Percentiles rank a stretch among this genome's conserved stretches.
These are phyloP conservation scores for Drosophila putrida DNA, from an alignment of 2,888 invertebrate species.

Conservation along the genomic window DNA sequence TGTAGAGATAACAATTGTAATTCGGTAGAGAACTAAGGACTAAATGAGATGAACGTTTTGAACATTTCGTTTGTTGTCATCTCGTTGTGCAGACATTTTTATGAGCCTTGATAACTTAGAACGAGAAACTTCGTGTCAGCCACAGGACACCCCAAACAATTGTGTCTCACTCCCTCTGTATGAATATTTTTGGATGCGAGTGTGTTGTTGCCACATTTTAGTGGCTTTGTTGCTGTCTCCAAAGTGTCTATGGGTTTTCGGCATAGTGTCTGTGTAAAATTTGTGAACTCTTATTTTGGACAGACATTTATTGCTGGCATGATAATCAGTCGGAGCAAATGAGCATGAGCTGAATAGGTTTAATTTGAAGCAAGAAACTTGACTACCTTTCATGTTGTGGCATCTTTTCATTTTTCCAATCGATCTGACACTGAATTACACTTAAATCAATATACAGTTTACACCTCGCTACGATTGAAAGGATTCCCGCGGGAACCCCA, in stretches of 20 bases:
- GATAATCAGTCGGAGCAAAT: slow-evolving; percentile 22
- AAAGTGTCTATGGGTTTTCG: slow-evolving; percentile 32
- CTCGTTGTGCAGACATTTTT: slow-evolving; percentile 70
- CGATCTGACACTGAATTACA: slow-evolving; percentile 45
- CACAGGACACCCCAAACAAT: slow-evolving; percentile 21
- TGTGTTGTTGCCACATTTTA: slow-evolving; percentile 55
- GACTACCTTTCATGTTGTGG: slow-evolving; percentile 15
- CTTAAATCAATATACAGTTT: slow-evolving; percentile 48
- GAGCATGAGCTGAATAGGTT: slow-evolving; percentile 1
- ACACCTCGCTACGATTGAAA: slow-evolving; percentile 21
- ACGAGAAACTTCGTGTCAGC: slow-evolving; percentile 46
- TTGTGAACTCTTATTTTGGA: slow-evolving; percentile 30
- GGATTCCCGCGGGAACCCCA: not conserved
- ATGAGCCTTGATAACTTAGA: slow-evolving; percentile 50
- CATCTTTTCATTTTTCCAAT: slow-evolving; percentile 46
- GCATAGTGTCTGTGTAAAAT: slow-evolving; percentile 7
- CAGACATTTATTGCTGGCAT: slow-evolving; percentile 48
- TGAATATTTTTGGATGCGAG: slow-evolving; percentile 49
- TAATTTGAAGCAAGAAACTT: not conserved
- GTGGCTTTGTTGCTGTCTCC: slow-evolving; percentile 39
- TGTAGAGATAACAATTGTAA: slow-evolving; percentile 56
- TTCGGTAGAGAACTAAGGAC: slow-evolving; percentile 13
- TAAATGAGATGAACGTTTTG: slow-evolving; percentile 40
- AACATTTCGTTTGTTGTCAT: slow-evolving; percentile 39
- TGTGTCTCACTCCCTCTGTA: slow-evolving; percentile 10